Base-by-base conservation (phyloP, 2,888 invertebrate species). In the Catocala sponsa region DNA sequence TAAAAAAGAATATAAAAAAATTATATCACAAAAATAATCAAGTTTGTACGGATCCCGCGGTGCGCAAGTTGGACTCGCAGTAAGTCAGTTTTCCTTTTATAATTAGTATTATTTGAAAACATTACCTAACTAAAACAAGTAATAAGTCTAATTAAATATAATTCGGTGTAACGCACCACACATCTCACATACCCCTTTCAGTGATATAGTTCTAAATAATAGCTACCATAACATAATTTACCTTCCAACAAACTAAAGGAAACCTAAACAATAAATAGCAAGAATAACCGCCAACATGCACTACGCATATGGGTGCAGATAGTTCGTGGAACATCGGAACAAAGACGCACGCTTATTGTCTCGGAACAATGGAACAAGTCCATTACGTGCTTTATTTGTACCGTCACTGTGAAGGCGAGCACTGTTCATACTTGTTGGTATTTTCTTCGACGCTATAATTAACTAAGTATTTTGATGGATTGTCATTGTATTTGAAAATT, bases 341-440 rank as follows among this genome's bases (percentile, higher is more conserved):
- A 84, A 84, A 83, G 80, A 77, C 53, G 67, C 35, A 47, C 56
- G 56, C 65, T 74, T 71, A 84, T 84, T 85, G 85, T 85, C 64
- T 74, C 49, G 33, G 25, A 66, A 85, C 84, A 85, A 85, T 79
- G 66, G 78, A 33, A 38, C 68, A 71, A 76, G 79, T 76, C 79
- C 72, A 80, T 78, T 74, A 76, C 70, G 54, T 59, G 54, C 50
- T 55, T 61, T 78, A 74, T 76, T 65, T 78, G 66, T 61, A 57
- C 13, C 58, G 52, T 70, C 71, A 64, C 51, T 56, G 54, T 56
- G 63, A 73, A 55, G 69, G 65, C 63, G 65, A 51, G 11, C 47
- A 61, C 44, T 71, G 42, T 54, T 60, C 33, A 41, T 55, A 61
- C 49, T 65, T 58, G 55, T 52, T 47, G 6, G 13, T 48, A 52